These are phyloP conservation scores for Oxygymnocypris stewartii DNA, from an alignment of 2,113 vertebrate species.

Conservation along the genomic window DNA sequence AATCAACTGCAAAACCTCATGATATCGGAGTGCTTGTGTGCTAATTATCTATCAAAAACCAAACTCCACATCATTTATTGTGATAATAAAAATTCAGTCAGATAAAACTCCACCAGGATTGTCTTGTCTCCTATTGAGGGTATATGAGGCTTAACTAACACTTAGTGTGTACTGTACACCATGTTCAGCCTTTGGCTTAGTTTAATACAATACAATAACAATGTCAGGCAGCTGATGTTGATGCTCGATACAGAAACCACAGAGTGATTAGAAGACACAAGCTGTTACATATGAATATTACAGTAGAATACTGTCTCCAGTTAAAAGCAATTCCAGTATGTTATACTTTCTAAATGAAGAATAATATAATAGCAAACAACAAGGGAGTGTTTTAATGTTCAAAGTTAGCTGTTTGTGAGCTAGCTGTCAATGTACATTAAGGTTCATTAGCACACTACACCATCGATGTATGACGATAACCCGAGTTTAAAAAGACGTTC, in stretches of 20 bases:
- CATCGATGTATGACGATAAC: not conserved
- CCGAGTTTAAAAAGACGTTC: not conserved
- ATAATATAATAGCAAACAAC: not conserved
- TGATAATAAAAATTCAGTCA: not conserved
- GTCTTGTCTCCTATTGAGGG: not conserved
- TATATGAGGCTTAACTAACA: not conserved
- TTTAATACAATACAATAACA: constrained; percentile 13
- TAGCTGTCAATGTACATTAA: constrained; percentile 1
- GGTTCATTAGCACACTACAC: not conserved
- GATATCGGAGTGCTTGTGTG: not conserved
- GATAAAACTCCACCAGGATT: not conserved
- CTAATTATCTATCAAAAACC: not conserved
- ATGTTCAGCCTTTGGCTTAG: not conserved
- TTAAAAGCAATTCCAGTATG: not conserved
- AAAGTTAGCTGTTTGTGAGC: not conserved
- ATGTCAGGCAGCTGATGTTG: not conserved
- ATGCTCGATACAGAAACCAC: not conserved
- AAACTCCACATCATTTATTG: not conserved
- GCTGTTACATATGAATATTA: not conserved
- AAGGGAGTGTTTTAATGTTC: not conserved
- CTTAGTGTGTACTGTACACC: not conserved
- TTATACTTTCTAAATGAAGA: not conserved
- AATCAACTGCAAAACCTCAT: not conserved
- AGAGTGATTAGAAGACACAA: not conserved
- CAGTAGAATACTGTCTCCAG: not conserved